Conservation (phyloP, 2,888 invertebrate species). For the Agrilus cyanescens region DNA sequence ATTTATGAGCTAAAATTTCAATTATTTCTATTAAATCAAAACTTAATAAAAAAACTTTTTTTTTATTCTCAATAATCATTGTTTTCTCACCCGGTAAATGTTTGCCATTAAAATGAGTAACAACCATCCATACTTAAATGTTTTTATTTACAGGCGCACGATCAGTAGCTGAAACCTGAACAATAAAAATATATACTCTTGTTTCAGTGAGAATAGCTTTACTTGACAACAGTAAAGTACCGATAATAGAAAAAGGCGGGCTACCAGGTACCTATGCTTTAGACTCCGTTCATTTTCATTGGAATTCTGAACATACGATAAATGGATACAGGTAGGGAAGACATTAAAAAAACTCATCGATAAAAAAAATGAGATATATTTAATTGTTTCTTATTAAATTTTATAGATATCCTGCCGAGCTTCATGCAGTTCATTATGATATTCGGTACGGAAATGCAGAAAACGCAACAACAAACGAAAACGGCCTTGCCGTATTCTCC, state of each 20-base stretch:
- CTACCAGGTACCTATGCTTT: conserved; percentile 45
- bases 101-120: too few relatives aligned
- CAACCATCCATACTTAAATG: too few relatives aligned
- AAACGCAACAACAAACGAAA: conserved; percentile 39
- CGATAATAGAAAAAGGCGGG: conserved; percentile 44
- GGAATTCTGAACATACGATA: conserved; percentile 73
- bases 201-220: too few relatives aligned
- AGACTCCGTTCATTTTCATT: conserved; percentile 73
- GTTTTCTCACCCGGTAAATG: too few relatives aligned
- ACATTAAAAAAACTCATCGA: not conserved
- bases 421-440: conserved; percentile 56
- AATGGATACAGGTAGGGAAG: conserved; percentile 39
- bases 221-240: conserved; percentile 2
- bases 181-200: too few relatives aligned
- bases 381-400: conserved; percentile 1
- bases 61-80: too few relatives aligned
- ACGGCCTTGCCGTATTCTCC: conserved; percentile 52
- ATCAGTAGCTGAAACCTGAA: too few relatives aligned
- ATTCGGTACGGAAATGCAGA: conserved; percentile 37
- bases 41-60: too few relatives aligned
- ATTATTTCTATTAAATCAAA: too few relatives aligned
- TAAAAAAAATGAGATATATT: conserved; percentile 1
- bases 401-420: conserved; percentile 46
- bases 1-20: too few relatives aligned
- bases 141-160: too few relatives aligned